Percentiles rank a stretch among this genome's conserved stretches.
These are phyloP conservation scores for Sparidentex hasta DNA, from an alignment of 2,797 vertebrate genomes.

Conservation along the genomic window DNA sequence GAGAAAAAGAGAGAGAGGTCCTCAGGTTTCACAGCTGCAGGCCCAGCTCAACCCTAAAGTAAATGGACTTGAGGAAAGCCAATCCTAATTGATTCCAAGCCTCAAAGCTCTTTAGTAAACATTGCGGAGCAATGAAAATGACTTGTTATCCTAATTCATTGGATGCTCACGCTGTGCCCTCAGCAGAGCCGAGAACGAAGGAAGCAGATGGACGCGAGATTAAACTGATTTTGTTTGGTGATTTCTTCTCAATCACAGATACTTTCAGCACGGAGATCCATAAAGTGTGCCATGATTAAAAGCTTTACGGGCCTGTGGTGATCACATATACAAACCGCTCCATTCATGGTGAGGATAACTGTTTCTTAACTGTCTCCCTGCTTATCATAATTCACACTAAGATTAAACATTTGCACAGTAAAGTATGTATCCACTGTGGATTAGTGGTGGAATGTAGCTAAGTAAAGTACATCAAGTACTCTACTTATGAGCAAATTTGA, in stretches of 20 bases:
- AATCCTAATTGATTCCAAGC: conserved; percentile 90
- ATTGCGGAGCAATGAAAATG: conserved; percentile 85
- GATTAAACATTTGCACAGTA: conserved; percentile 29
- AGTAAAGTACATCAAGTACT: too few relatives aligned
- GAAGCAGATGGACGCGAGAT: conserved; percentile 73
- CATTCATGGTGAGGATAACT: conserved; percentile 22
- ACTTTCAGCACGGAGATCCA: conserved; percentile 37
- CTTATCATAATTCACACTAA: conserved; percentile 26
- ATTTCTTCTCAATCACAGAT: conserved; percentile 59
- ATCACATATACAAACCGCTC: conserved; percentile 27
- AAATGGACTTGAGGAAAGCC: conserved; percentile 86
- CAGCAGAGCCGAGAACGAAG: conserved; percentile 54
- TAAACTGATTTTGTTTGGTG: conserved; percentile 68
- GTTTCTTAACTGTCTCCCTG: conserved; percentile 33
- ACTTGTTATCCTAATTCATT: conserved; percentile 87
- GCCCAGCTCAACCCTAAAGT: conserved; percentile 85
- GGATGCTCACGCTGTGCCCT: conserved; percentile 75
- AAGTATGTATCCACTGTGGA: neutral
- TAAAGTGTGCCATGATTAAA: conserved; percentile 53
- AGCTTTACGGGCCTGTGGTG: conserved; percentile 33
- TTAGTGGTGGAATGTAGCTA: neutral
- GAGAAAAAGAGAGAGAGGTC: conserved; percentile 73
- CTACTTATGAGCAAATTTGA: too few relatives aligned
- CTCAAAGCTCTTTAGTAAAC: conserved; percentile 89
- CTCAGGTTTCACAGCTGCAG: conserved; percentile 92